Base-by-base conservation (phyloP, 2,888 invertebrate genomes). In the Sacculina carcini region DNA sequence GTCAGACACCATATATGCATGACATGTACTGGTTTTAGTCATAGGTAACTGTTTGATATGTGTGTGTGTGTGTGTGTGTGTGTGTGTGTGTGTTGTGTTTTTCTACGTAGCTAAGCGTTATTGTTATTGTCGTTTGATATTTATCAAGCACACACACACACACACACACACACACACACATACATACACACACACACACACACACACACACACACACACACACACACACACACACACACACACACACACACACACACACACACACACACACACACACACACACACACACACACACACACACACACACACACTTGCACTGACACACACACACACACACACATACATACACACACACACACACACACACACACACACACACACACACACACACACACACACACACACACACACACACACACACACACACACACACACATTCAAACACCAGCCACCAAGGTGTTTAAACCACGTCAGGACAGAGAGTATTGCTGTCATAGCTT, bases 61-160 rank as follows among this genome's bases (percentile, higher is more conserved):
- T 24, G n/a, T 48, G 49, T 52, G 53, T 51, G 24, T 48, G 49
- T 21, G 28, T 21, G 10, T 42, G 49, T 50, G 48, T 38, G 16
- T 42, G 28, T 52, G 32, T 42, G 40, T 52, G 21, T 44, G 16
- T 14, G 14, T 44, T n/a, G n/a, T n/a, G n/a, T n/a, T n/a, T n/a
- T n/a, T n/a, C n/a, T n/a, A n/a, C 21, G 50, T 51, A 16, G 24
- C 48, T 44, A 50, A 49, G 19, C 19, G 19, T 36, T 16, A 16
- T 16, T 36, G 19, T 36, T 16, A 16, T 16, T 36, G 19, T 36
- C n/a, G n/a, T 16, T 36, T 16, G n/a, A 36, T 36, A 34, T 16
- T 36, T 16, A 16, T 16, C 19, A 36, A 16, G 19, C 19, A 19
- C 16, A 23, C 40, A 40, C 42, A 29, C n/a, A 42, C 7, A 52